phyloP scores from a whole-genome alignment of 2,797 vertebrate genomes.

The Galago senegalensis region DNA sequence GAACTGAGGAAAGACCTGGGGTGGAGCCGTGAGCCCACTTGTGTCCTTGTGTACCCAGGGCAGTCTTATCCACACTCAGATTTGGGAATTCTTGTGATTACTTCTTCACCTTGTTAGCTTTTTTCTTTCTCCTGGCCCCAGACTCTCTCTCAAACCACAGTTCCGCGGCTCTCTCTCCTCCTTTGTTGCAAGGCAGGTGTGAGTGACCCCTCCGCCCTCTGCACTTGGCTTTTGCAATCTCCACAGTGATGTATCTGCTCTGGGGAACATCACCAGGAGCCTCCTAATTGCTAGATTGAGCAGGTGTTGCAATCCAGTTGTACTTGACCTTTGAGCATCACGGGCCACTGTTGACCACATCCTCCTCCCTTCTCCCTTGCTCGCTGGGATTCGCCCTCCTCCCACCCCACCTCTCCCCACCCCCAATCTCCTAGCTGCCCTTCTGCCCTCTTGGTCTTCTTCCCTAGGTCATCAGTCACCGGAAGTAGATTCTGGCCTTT shows the following conservation, averaged over 20 bases:
- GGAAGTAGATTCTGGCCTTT: neutral
- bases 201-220: neutral
- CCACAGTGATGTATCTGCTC: neutral
- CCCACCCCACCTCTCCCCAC: fast-evolving
- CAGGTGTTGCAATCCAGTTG: fast-evolving
- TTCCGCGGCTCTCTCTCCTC: neutral
- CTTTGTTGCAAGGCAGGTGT: neutral
- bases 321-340: neutral
- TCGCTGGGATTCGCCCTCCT: neutral
- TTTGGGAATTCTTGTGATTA: neutral
- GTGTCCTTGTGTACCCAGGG: neutral
- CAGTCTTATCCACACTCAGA: neutral
- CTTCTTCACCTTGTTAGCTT: neutral
- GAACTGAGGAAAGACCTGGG: neutral
- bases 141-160: neutral
- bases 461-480: neutral
- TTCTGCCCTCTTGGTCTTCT: neutral
- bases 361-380: neutral
- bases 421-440: neutral
- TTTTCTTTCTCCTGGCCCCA: neutral
- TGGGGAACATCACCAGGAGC: neutral
- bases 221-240: neutral
- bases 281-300: neutral
- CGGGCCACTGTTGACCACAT: fast-evolving
- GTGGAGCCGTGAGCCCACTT: neutral